Evolutionary conservation across 1,140 invertebrate species (phyloP).

Genomic region (Drosophila lini): DNA sequence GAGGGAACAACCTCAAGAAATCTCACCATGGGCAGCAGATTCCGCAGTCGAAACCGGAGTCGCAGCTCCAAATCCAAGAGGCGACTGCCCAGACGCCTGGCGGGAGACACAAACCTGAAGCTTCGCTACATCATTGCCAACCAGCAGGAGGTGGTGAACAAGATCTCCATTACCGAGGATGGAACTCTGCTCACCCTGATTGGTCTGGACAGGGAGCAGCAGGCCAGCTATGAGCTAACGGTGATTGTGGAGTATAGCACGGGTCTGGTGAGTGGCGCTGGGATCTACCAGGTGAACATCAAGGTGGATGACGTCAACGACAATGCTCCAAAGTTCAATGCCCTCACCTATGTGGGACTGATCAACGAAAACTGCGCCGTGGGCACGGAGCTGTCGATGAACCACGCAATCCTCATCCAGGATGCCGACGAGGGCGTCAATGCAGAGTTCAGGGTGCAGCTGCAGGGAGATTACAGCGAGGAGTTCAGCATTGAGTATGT

Average conservation of each 20-base stretch:
- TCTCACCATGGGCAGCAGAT: conserved; percentile 62
- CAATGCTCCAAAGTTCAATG: conserved; percentile 93
- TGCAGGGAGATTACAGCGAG: conserved; percentile 91
- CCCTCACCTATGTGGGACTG: conserved; percentile 89
- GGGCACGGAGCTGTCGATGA: conserved; percentile 90
- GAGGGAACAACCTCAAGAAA: conserved; percentile 28
- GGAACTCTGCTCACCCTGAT: conserved; percentile 91
- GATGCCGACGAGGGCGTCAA: conserved; percentile 93
- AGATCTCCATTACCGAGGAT: conserved; percentile 90
- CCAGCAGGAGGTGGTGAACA: conserved; percentile 90
- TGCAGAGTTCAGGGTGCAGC: conserved; percentile 89
- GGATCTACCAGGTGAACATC: conserved; percentile 91
- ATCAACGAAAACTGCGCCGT: conserved; percentile 91
- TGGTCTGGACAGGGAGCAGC: conserved; percentile 91
- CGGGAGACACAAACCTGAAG: conserved; percentile 66
- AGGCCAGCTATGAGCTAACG: conserved; percentile 90
- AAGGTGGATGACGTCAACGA: conserved; percentile 95
- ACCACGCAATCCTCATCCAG: conserved; percentile 87
- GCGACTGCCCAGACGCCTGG: conserved; percentile 54
- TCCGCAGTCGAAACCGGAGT: conserved; percentile 62
- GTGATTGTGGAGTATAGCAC: conserved; percentile 91
- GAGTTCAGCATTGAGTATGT: conserved; percentile 89
- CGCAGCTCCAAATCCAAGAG: conserved; percentile 61
- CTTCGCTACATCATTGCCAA: conserved; percentile 91
- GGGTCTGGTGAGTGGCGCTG: conserved; percentile 88